Evolutionary conservation across 2,113 vertebrate genomes (phyloP), one percentile per base, ranked within the genome.

Genomic region (Anolis sagrei): DNA sequence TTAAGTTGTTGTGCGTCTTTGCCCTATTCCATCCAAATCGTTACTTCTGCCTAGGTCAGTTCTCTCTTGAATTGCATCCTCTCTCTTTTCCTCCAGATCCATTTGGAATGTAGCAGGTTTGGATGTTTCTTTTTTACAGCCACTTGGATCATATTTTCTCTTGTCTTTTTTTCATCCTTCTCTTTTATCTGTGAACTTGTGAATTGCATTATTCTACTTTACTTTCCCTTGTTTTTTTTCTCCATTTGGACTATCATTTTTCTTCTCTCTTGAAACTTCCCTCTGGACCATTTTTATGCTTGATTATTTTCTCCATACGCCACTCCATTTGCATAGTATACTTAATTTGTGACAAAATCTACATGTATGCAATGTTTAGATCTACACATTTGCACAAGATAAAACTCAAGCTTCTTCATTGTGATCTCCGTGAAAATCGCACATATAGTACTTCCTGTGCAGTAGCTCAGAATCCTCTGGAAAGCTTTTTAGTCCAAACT

Each of bases 51-150:
- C 80, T 83, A 91, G 36, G 34, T 85, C 84, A 76, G 75, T 93
- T 83, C 83, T 34, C 27, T 72, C 62, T 61, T 83, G 36, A 82
- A 23, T 51, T 51, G 78, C 32, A 51, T 29, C 34, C 34, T 88
- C 1, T 91, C 91, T 89, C 18, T 58, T 79, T 90, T 89, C 79
- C 84, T 81, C 84, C 84, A 79, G 14, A 77, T 85, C 61, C 84
- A 27, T 90, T 92, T 78, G 82, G 72, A 93, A 76, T 36, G 64
- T 82, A 84, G 78, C 78, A 90, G 87, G 58, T 91, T 91, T 92
- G 89, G 86, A 58, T 18, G 23, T 68, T 19, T 54, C 49, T 64
- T n/a, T 79, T 75, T 49, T 83, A 68, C 76, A 73, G 0, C 78
- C 54, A 66, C 44, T 36, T 88, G 73, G 39, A n/a, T 77, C 54